Evolutionary conservation across 2,888 invertebrate genomes (phyloP), one percentile per base, ranked within the genome.

Genomic region (Lepetodrilus schrolli): DNA sequence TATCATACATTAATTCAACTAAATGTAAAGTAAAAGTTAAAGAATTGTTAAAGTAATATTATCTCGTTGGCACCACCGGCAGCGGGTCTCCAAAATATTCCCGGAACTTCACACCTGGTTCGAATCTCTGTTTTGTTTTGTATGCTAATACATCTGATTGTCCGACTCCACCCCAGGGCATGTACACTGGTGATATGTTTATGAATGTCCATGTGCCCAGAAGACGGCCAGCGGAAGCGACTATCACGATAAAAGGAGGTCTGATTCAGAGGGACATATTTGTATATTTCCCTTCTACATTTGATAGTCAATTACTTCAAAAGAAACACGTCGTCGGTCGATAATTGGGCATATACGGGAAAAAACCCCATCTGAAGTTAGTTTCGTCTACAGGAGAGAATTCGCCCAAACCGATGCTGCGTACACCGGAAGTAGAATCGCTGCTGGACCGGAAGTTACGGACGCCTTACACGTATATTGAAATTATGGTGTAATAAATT

Each of bases 251-350:
- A 30, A 58, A 58, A 58, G 30, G 26, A 30, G 51, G 23, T 4
- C 8, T 17, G 13, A 17, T 17, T 17, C 4, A 30, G 13, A 30
- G 30, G n/a, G 13, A 8, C 13, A 17, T 3, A 34, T 58, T 58
- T 58, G 58, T 58, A 58, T 58, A 58, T 58, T 58, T 58, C 58
- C 58, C 58, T 58, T 58, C 34, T 26, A 58, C 58, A 58, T 58
- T 58, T 58, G 58, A 58, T 58, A 58, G 58, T 58, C 58, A 58
- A 58, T 58, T 58, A 58, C 58, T 58, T 58, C 58, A 58, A 58
- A 58, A 58, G 58, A 58, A 58, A 58, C 58, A 58, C 58, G 58
- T 7, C 13, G 30, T 13, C 30, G 5, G 58, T 23, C 58, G 13
- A n/a, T 34, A 58, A 58, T 58, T 58, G 58, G 58, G 30, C 58